Conservation (phyloP, 2,797 vertebrate species). For the Salmo trutta region DNA sequence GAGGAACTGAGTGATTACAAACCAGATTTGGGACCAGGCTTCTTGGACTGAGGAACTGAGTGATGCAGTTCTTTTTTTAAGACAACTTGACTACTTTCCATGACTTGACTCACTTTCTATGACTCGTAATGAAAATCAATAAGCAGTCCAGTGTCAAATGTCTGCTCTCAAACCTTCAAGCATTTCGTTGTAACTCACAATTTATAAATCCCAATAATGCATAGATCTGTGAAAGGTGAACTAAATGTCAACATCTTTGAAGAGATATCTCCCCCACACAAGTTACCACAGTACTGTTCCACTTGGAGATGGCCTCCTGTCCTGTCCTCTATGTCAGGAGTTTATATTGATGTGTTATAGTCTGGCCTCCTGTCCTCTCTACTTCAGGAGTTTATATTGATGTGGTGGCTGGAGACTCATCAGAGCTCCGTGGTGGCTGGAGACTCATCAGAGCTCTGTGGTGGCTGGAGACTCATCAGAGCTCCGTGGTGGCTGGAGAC, state of each 20-base stretch:
- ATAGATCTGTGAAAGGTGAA: slow-evolving; percentile 18
- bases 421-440: too few relatives aligned
- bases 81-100: background rate
- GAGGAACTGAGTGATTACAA: too few relatives aligned
- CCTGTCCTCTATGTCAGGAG: background rate
- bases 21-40: too few relatives aligned
- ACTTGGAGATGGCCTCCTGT: slow-evolving; percentile 4
- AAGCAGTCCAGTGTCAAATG: background rate
- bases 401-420: too few relatives aligned
- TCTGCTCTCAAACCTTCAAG: background rate
- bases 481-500: slow-evolving; percentile 1
- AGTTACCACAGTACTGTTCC: slow-evolving; percentile 13
- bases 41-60: too few relatives aligned
- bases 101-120: background rate
- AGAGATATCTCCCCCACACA: slow-evolving; percentile 31
- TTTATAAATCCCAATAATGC: background rate
- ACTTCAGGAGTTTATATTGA: too few relatives aligned
- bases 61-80: background rate
- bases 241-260: slow-evolving; percentile 27
- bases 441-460: too few relatives aligned
- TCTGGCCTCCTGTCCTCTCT: too few relatives aligned
- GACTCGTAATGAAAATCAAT: background rate
- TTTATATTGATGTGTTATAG: too few relatives aligned
- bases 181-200: background rate
- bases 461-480: too few relatives aligned